Percentiles rank a stretch among this genome's conserved stretches.
phyloP scores from a whole-genome alignment of 2,113 vertebrate genomes.

The Taxidea taxus region DNA sequence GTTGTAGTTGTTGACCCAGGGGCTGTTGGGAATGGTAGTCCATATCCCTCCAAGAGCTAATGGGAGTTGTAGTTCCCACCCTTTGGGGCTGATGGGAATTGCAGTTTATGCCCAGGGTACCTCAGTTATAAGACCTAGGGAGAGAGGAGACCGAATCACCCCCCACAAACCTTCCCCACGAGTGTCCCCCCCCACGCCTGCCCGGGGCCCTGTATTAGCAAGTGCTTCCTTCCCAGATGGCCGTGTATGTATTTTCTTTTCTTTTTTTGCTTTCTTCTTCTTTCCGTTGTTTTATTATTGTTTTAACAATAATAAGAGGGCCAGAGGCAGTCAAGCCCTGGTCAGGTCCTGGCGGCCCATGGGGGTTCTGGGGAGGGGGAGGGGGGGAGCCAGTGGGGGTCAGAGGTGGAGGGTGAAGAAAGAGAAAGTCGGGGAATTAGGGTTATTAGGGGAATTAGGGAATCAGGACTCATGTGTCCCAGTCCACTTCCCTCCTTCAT shows the following conservation, averaged over 20 bases:
- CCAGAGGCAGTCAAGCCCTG: conserved; percentile 68
- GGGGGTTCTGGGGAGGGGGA: conserved; percentile 72
- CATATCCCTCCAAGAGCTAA: background rate
- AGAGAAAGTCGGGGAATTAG: conserved; percentile 51
- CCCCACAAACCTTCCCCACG: background rate
- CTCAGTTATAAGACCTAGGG: conserved; percentile 7
- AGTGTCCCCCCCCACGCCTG: background rate
- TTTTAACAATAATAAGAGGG: conserved; percentile 76
- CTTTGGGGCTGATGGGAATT: conserved; percentile 47
- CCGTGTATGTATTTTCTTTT: conserved; percentile 79
- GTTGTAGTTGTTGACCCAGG: conserved; percentile 8
- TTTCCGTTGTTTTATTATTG: conserved; percentile 79
- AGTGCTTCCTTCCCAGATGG: conserved; percentile 67
- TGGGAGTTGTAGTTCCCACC: conserved; percentile 58
- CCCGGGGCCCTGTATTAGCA: conserved; percentile 58
- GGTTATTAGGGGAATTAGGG: conserved; percentile 48
- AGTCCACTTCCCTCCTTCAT: background rate
- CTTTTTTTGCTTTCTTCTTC: conserved; percentile 80
- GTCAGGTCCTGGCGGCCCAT: conserved; percentile 69
- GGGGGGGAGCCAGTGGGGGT: conserved; percentile 70
- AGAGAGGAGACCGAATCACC: background rate
- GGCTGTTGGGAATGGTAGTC: conserved; percentile 43
- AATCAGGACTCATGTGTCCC: background rate
- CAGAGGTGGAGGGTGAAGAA: conserved; percentile 74
- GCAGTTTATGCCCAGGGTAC: conserved; percentile 33